phyloP scores from a whole-genome alignment of 2,797 vertebrate genomes.

The Linurgus olivaceus region DNA sequence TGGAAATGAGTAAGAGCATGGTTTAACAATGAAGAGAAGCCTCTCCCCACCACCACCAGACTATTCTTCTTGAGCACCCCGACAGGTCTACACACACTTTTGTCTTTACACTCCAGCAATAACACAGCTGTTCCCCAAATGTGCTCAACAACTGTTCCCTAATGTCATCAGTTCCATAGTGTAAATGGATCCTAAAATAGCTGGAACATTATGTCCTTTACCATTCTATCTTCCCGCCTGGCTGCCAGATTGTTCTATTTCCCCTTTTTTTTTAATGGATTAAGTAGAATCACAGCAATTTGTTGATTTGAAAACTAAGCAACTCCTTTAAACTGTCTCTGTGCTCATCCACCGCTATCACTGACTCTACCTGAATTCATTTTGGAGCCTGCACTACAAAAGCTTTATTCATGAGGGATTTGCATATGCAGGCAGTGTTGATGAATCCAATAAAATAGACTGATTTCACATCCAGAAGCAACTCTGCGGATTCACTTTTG shows the following conservation, averaged over 20 bases:
- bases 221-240: slow-evolving; percentile 10
- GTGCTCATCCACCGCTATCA: slow-evolving; percentile 29
- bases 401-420: slow-evolving; percentile 33
- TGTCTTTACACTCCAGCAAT: slow-evolving; percentile 24
- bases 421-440: slow-evolving; percentile 25
- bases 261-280: slow-evolving; percentile 47
- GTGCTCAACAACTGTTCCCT: slow-evolving; percentile 36
- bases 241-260: slow-evolving; percentile 47
- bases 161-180: slow-evolving; percentile 27
- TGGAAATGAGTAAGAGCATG: background rate
- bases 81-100: background rate
- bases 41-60: background rate
- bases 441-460: background rate
- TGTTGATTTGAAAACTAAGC: slow-evolving; percentile 58
- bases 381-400: slow-evolving; percentile 13
- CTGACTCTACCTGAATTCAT: slow-evolving; percentile 46
- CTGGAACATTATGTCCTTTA: slow-evolving; percentile 45
- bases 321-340: slow-evolving; percentile 25
- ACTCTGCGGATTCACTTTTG: background rate
- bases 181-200: slow-evolving; percentile 60
- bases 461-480: background rate
- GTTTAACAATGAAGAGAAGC: background rate
- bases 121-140: slow-evolving; percentile 51
- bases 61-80: background rate
- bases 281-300: slow-evolving; percentile 46